Base-by-base conservation (phyloP, 2,888 invertebrate species). In the Drosophila acutilabella region DNA sequence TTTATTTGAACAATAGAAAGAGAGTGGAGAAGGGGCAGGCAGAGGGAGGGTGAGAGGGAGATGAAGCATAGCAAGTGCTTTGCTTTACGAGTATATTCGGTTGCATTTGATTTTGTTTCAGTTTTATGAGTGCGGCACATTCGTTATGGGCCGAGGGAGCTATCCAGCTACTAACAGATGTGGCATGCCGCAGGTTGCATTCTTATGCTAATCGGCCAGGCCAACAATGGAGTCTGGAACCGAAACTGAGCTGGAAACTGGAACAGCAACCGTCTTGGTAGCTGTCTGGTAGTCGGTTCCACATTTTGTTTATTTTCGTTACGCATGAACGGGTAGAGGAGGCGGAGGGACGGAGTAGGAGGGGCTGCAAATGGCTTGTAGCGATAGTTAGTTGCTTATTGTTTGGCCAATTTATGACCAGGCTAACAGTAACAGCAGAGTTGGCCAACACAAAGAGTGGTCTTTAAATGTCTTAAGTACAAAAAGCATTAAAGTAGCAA, bases 281-380 rank as follows among this genome's bases (percentile, higher is more conserved):
- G 74, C 69, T 42, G 41, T 61, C 54, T 62, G 61, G 76, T 57
- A 78, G 69, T 60, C 64, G 74, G 74, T 64, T 74, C 64, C 51
- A 88, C 70, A 81, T 88, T 85, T 71, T 85, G 74, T 78, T 78
- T 73, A 73, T 78, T 88, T 85, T 71, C 82, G 74, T 78, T 73
- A 73, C 74, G 78, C 67, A 74, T 74, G 67, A 77, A 14, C 45
- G 30, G 58, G 16, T 26, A 33, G 40, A 14, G 30, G 41, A 33
- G 53, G 11, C 23, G 26, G 8, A 23, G 23, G 23, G 41, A n/a
- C 36, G 45, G 16, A 10, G 38, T 30, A 10, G 18, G 10, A 7
- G 18, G 14, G 36, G 13, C 5, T 5, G 16, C 23, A 58, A 62
- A 54, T 56, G 54, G 20, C 61, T 69, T 74, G 79, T 70, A 66